phyloP scores from a whole-genome alignment of 2,888 invertebrate genomes.

The Cephus nigrinus region DNA sequence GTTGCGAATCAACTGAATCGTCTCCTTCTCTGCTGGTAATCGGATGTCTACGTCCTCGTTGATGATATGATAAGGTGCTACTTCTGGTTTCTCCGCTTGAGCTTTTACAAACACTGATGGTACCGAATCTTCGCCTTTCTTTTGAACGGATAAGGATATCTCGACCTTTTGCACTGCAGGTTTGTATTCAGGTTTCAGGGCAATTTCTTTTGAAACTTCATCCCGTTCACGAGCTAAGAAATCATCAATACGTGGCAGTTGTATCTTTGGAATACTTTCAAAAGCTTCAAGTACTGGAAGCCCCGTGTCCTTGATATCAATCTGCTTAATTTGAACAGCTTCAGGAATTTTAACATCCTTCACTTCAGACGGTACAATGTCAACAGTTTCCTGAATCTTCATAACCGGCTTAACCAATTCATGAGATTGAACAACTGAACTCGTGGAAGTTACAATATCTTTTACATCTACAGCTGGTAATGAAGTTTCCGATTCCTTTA shows the following conservation, averaged over 20 bases:
- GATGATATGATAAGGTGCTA: slow-evolving; percentile 41
- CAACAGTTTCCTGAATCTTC: slow-evolving; percentile 1
- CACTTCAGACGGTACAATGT: slow-evolving; percentile 8
- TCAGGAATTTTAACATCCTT: slow-evolving; percentile 13
- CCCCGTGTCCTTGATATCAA: neutral
- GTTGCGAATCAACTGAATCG: slow-evolving; percentile 37
- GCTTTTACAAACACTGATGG: slow-evolving; percentile 53
- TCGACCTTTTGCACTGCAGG: slow-evolving; percentile 52
- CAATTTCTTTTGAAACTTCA: neutral
- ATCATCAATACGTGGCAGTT: slow-evolving; percentile 11
- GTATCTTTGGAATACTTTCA: neutral
- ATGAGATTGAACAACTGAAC: neutral
- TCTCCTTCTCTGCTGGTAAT: slow-evolving; percentile 50
- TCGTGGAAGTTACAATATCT: neutral
- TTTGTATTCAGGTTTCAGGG: slow-evolving; percentile 18
- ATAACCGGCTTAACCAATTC: neutral
- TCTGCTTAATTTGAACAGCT: neutral
- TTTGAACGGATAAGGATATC: slow-evolving; percentile 53
- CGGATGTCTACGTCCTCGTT: slow-evolving; percentile 55
- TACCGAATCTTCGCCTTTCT: slow-evolving; percentile 39
- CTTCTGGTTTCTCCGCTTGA: slow-evolving; percentile 43
- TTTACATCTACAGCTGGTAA: neutral
- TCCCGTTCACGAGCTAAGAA: slow-evolving; percentile 17
- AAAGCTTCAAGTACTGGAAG: slow-evolving; percentile 6
- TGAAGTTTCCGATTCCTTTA: neutral